Conservation (phyloP, 2,888 invertebrate species). For the Tachystola acroxantha region DNA sequence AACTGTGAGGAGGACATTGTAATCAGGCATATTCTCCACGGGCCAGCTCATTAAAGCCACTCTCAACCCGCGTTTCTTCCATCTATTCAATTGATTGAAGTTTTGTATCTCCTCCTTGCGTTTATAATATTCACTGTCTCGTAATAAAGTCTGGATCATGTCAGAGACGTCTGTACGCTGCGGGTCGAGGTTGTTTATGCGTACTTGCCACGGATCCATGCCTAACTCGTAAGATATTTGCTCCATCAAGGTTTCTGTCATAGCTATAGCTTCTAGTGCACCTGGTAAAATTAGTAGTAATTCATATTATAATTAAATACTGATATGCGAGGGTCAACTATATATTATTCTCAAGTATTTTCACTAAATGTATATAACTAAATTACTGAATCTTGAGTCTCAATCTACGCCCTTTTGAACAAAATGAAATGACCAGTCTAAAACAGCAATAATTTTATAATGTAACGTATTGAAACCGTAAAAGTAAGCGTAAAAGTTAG, state of each 20-base stretch:
- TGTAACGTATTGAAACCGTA: no score
- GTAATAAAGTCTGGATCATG: constrained; percentile 61
- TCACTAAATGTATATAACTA: no score
- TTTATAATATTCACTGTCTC: constrained; percentile 51
- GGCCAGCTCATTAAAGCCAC: constrained; percentile 19
- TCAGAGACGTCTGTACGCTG: constrained; percentile 58
- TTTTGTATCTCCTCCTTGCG: constrained; percentile 58
- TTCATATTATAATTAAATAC: no score
- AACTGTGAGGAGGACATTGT: constrained; percentile 13
- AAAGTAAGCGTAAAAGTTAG: no score
- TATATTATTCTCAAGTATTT: no score
- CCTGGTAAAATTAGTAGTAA: constrained; percentile 45
- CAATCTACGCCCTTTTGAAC: no score
- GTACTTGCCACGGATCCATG: constrained; percentile 77
- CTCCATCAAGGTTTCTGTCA: constrained; percentile 82
- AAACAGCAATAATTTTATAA: no score
- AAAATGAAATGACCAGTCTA: no score
- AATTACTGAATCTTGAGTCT: no score
- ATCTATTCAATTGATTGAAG: constrained; percentile 80
- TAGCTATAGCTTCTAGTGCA: constrained; percentile 80
- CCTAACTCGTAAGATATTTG: constrained; percentile 75
- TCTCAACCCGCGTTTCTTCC: constrained; percentile 84
- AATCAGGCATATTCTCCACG: constrained; percentile 12
- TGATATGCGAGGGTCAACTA: no score
- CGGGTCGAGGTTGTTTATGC: constrained; percentile 45